These are phyloP conservation scores for Pegoplata infirma DNA, from an alignment of 2,888 invertebrate genomes.

Conservation along the genomic window DNA sequence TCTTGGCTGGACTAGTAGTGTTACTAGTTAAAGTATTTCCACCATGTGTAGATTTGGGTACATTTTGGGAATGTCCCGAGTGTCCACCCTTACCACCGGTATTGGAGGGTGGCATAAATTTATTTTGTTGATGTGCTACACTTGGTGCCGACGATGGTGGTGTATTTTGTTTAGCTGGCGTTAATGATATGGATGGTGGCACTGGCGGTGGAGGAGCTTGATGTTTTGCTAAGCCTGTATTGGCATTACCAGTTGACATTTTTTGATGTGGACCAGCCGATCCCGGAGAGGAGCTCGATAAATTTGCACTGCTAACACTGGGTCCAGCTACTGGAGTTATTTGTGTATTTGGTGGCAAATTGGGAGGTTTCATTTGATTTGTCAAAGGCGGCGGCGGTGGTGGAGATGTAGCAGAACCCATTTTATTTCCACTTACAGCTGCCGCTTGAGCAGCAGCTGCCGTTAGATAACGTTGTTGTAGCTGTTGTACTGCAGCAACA, in stretches of 20 bases:
- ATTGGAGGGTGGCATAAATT: slow-evolving; percentile 60
- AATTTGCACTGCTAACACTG: slow-evolving; percentile 43
- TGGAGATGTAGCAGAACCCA: slow-evolving; percentile 63
- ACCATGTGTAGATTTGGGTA: slow-evolving; percentile 64
- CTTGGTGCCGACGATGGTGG: slow-evolving; percentile 65
- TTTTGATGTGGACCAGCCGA: slow-evolving; percentile 35
- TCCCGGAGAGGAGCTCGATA: slow-evolving; percentile 9
- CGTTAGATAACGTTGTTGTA: slow-evolving; percentile 68
- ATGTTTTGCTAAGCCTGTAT: slow-evolving; percentile 46
- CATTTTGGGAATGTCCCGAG: slow-evolving; percentile 63
- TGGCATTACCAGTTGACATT: slow-evolving; percentile 37
- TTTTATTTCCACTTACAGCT: slow-evolving; percentile 57
- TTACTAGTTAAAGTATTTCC: slow-evolving; percentile 40
- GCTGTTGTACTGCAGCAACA: slow-evolving; percentile 64
- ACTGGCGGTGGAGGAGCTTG: slow-evolving; percentile 62
- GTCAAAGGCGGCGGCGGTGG: slow-evolving; percentile 64
- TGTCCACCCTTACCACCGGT: slow-evolving; percentile 64
- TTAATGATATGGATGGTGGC: slow-evolving; percentile 69
- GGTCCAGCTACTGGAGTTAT: slow-evolving; percentile 67
- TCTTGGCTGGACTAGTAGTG: slow-evolving; percentile 42
- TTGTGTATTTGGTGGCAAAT: slow-evolving; percentile 69
- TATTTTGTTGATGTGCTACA: slow-evolving; percentile 68
- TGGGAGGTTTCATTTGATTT: slow-evolving; percentile 69
- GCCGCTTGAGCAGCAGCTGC: slow-evolving; percentile 63
- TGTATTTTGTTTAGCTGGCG: slow-evolving; percentile 66